Percentiles rank a stretch among this genome's conserved stretches.
Conservation (phyloP, 2,797 vertebrate genomes). For the Chlorospingus semifuscus region DNA sequence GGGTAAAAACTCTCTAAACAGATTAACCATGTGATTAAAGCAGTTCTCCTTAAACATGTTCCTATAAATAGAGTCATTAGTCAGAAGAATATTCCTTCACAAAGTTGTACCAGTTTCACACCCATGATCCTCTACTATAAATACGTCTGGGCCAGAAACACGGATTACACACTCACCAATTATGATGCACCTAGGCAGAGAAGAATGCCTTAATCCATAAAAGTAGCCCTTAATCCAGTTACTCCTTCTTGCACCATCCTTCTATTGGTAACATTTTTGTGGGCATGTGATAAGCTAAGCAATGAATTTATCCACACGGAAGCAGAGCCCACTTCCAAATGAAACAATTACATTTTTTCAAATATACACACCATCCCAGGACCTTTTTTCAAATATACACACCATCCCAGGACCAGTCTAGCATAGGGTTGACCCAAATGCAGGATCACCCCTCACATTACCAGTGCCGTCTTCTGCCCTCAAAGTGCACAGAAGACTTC, state of each 20-base stretch:
- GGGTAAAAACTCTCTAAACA: not conserved
- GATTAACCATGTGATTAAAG: not conserved
- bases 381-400: not conserved
- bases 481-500: not conserved
- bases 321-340: not conserved
- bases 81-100: not conserved
- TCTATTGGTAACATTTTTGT: not conserved
- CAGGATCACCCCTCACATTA: not conserved
- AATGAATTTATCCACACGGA: not conserved
- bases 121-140: not conserved
- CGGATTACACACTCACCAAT: accelerated
- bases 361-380: not conserved
- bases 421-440: not conserved
- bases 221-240: not conserved
- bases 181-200: not conserved
- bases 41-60: not conserved
- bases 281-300: not conserved
- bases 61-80: not conserved
- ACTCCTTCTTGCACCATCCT: not conserved
- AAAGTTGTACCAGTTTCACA: not conserved
- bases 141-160: not conserved
- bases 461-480: not conserved
- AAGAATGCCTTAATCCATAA: not conserved
- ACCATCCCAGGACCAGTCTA: not conserved
- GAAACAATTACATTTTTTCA: not conserved